phyloP scores from a whole-genome alignment of 2,888 invertebrate genomes.

The Cheilosia variabilis region DNA sequence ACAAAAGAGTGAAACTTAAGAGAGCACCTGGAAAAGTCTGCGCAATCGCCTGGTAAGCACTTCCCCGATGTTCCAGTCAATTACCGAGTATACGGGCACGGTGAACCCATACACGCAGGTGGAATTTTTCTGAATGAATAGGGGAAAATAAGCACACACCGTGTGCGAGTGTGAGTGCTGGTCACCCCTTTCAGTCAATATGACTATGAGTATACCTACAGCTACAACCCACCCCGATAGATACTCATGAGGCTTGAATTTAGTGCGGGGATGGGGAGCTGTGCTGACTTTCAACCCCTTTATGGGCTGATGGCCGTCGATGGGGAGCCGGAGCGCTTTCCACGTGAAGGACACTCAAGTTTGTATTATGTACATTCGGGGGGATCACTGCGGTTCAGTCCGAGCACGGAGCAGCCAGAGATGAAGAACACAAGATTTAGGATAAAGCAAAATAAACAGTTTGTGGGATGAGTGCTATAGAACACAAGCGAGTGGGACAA shows the following conservation, averaged over 20 bases:
- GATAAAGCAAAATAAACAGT: slow-evolving; percentile 74
- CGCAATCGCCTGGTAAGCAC: slow-evolving; percentile 38
- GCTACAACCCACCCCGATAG: slow-evolving; percentile 51
- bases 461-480: slow-evolving; percentile 29
- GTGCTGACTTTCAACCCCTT: slow-evolving; percentile 74
- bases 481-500: slow-evolving; percentile 44
- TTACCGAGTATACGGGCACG: slow-evolving; percentile 1
- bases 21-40: slow-evolving; percentile 46
- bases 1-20: slow-evolving; percentile 56
- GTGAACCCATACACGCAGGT: slow-evolving; percentile 64
- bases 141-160: slow-evolving; percentile 38
- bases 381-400: slow-evolving; percentile 59
- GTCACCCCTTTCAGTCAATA: slow-evolving; percentile 60
- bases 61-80: slow-evolving; percentile 58
- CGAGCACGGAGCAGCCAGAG: slow-evolving; percentile 39
- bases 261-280: not conserved
- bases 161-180: slow-evolving; percentile 56
- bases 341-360: slow-evolving; percentile 72
- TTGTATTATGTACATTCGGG: slow-evolving; percentile 35
- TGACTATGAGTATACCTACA: slow-evolving; percentile 59
- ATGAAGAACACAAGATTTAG: slow-evolving; percentile 71
- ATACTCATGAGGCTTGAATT: slow-evolving; percentile 20
- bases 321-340: slow-evolving; percentile 47
- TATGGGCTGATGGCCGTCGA: slow-evolving; percentile 70
- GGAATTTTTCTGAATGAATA: slow-evolving; percentile 74